Evolutionary conservation across 2,113 vertebrate species (phyloP).

Genomic region (Sceloporus tristichus): DNA sequence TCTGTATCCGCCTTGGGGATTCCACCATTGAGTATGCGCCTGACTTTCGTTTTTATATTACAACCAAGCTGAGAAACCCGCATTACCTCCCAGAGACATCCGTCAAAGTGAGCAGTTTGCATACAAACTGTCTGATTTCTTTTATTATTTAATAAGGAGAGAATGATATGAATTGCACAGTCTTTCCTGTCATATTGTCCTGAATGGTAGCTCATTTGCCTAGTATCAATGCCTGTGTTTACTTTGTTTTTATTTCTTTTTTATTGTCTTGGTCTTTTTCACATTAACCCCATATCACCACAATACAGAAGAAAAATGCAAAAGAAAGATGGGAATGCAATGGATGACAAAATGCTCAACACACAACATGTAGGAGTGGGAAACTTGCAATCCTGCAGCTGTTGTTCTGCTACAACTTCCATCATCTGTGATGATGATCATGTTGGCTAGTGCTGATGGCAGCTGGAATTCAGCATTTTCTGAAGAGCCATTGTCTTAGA

Average conservation of each 20-base stretch:
- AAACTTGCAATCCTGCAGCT: not conserved
- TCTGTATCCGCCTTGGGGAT: slow-evolving; percentile 89
- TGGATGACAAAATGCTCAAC: not conserved
- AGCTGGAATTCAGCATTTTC: not conserved
- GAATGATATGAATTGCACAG: not conserved
- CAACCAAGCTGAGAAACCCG: slow-evolving; percentile 90
- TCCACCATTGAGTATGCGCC: slow-evolving; percentile 85
- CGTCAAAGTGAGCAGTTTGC: slow-evolving; percentile 80
- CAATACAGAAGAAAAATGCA: not conserved
- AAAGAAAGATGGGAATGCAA: not conserved
- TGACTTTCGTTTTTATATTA: slow-evolving; percentile 91
- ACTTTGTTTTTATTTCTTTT: no score
- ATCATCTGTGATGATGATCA: no score
- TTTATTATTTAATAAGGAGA: slow-evolving; percentile 8
- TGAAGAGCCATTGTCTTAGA: not conserved
- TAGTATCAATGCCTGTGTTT: not conserved
- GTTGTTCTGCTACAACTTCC: not conserved
- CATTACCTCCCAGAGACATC: slow-evolving; percentile 90
- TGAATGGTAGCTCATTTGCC: not conserved
- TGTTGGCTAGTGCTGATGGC: no score
- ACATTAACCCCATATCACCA: not conserved
- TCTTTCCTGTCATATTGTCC: not conserved
- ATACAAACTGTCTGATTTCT: not conserved
- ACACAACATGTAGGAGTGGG: not conserved
- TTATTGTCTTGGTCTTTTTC: not conserved